These are phyloP conservation scores for Nemurella pictetii DNA, from an alignment of 2,888 invertebrate species.

Conservation along the genomic window DNA sequence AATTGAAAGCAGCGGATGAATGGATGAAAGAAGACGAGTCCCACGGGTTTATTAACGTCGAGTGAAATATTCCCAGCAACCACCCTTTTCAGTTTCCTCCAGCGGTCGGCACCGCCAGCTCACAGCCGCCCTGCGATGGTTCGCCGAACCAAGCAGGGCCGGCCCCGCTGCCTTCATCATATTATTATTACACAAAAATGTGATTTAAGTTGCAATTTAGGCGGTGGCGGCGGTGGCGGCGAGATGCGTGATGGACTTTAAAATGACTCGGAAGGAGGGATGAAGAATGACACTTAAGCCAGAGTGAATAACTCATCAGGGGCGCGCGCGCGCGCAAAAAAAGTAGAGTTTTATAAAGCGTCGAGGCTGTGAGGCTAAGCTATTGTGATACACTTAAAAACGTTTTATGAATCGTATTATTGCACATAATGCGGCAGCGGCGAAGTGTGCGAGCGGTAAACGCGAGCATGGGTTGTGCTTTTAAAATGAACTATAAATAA, in stretches of 20 bases:
- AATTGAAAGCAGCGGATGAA: constrained; percentile 14
- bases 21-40: constrained; percentile 6
- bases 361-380: constrained; percentile 2
- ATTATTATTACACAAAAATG: constrained; percentile 34
- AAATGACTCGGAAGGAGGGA: constrained; percentile 1
- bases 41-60: constrained; percentile 36
- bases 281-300: constrained; percentile 31
- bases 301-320: constrained; percentile 23
- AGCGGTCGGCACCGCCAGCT: background rate
- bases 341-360: background rate
- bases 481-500: background rate
- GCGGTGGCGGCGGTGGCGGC: background rate
- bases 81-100: background rate
- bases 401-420: constrained; percentile 2
- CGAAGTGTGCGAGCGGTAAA: background rate
- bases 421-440: background rate
- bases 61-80: constrained; percentile 33
- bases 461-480: background rate
- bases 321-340: background rate
- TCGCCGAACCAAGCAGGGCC: background rate
- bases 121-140: background rate
- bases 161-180: constrained; percentile 3
- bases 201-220: constrained; percentile 38
- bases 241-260: constrained; percentile 5
- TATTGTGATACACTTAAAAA: constrained; percentile 2